A percentile compares a stretch with the other conserved stretches of the same genome.
phyloP scores from a whole-genome alignment of 2,797 vertebrate genomes.

The Smutsia gigantea region DNA sequence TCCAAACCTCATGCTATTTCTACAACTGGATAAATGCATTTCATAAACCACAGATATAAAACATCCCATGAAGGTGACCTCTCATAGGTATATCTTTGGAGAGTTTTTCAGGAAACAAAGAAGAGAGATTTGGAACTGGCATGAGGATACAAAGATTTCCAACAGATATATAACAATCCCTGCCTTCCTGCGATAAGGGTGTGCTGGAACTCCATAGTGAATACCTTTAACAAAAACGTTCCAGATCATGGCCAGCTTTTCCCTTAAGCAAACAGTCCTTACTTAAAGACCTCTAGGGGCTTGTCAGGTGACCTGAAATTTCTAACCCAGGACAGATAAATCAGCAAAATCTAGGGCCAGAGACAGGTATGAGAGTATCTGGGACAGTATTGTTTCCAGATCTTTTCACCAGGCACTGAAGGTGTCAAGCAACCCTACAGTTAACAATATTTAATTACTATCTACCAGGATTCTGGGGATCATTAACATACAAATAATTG shows the following conservation, averaged over 20 bases:
- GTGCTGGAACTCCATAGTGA: neutral
- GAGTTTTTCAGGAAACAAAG: slow-evolving; percentile 43
- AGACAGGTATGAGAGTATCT: slow-evolving; percentile 34
- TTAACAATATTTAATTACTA: slow-evolving; percentile 75
- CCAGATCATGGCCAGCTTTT: neutral
- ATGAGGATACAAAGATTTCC: slow-evolving; percentile 12
- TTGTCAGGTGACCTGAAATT: slow-evolving; percentile 12
- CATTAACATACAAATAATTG: slow-evolving; percentile 69
- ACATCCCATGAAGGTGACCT: neutral
- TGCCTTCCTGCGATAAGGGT: neutral
- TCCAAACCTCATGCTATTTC: neutral
- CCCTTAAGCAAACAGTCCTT: neutral
- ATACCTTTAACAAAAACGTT: slow-evolving; percentile 51
- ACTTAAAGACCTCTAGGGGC: neutral
- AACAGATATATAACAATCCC: neutral
- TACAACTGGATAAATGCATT: neutral
- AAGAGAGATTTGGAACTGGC: neutral
- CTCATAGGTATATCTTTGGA: neutral
- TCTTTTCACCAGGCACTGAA: slow-evolving; percentile 30
- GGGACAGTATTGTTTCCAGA: slow-evolving; percentile 8
- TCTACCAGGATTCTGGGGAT: slow-evolving; percentile 34
- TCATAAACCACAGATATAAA: slow-evolving; percentile 26
- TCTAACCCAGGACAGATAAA: slow-evolving; percentile 4
- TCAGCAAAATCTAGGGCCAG: neutral
- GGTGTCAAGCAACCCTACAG: slow-evolving; percentile 45